Evolutionary conservation across 2,113 vertebrate genomes (phyloP).

Genomic region (Corythaixoides concolor): DNA sequence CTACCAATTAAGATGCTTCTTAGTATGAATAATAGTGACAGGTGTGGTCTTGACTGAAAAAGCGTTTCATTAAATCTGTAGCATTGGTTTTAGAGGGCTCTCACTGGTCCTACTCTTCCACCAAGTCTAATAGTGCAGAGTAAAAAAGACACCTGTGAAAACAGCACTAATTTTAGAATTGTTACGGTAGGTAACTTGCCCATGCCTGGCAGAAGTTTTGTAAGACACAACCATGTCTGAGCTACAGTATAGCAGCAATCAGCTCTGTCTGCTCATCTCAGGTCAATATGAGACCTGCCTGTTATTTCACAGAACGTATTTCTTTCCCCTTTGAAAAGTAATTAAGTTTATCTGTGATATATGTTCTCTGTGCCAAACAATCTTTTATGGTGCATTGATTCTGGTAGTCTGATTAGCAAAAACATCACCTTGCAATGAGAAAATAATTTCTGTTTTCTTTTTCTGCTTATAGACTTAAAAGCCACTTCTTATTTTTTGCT

Average conservation of each 20-base stretch:
- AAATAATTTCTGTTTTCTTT: conserved; percentile 8
- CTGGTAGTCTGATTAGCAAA: background rate
- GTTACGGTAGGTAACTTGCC: background rate
- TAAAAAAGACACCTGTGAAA: background rate
- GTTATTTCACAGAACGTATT: background rate
- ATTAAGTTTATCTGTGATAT: conserved; percentile 1
- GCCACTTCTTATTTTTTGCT: background rate
- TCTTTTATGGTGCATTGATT: background rate
- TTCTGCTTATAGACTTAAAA: background rate
- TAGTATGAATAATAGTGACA: background rate
- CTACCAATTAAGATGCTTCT: background rate
- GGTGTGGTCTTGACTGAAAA: background rate
- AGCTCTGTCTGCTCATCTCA: background rate
- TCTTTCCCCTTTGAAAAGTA: conserved; percentile 6
- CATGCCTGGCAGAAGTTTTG: background rate
- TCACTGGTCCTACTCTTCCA: background rate
- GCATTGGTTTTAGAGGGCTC: background rate
- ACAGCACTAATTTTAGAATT: background rate
- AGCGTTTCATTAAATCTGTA: background rate
- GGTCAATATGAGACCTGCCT: background rate
- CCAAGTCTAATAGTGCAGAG: background rate
- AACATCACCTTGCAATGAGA: background rate
- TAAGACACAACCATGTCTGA: background rate
- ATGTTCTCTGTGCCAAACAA: background rate
- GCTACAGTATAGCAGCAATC: background rate